Conservation (phyloP, 2,113 vertebrate genomes). For the Varanus komodoensis region DNA sequence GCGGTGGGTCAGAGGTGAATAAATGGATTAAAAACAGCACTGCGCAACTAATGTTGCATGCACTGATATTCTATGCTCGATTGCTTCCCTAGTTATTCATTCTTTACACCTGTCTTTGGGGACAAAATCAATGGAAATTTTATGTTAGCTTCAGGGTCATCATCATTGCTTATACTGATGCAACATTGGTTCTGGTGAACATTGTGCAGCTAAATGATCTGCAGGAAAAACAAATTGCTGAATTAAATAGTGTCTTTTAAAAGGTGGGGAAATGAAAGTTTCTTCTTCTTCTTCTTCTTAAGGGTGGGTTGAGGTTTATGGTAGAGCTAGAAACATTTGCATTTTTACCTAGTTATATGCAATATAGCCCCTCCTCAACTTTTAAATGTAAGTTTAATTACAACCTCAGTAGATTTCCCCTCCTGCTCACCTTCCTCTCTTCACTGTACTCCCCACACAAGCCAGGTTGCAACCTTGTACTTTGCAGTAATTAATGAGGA, state of each 20-base stretch:
- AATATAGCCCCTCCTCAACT: background rate
- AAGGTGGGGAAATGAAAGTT: background rate
- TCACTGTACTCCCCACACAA: background rate
- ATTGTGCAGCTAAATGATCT: conserved; percentile 58
- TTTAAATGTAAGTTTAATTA: background rate
- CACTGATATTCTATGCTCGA: conserved; percentile 51
- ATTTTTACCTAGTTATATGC: background rate
- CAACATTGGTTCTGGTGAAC: conserved; percentile 44
- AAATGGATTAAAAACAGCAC: conserved; percentile 62
- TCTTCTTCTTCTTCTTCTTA: background rate
- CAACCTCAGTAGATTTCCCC: background rate
- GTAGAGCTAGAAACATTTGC: background rate
- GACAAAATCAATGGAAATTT: conserved; percentile 73
- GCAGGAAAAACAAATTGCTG: conserved; percentile 48
- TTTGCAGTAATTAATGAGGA: background rate
- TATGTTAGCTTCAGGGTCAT: conserved; percentile 70
- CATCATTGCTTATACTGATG: conserved; percentile 68
- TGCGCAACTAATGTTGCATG: conserved; percentile 65
- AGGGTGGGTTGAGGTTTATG: background rate
- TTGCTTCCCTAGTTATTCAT: conserved; percentile 63
- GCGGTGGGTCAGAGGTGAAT: conserved; percentile 54
- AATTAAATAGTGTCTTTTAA: background rate
- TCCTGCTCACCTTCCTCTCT: background rate
- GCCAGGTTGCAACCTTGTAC: background rate
- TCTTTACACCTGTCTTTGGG: conserved; percentile 65